These are phyloP conservation scores for Pampus argenteus DNA, from an alignment of 2,797 vertebrate species.

Conservation along the genomic window DNA sequence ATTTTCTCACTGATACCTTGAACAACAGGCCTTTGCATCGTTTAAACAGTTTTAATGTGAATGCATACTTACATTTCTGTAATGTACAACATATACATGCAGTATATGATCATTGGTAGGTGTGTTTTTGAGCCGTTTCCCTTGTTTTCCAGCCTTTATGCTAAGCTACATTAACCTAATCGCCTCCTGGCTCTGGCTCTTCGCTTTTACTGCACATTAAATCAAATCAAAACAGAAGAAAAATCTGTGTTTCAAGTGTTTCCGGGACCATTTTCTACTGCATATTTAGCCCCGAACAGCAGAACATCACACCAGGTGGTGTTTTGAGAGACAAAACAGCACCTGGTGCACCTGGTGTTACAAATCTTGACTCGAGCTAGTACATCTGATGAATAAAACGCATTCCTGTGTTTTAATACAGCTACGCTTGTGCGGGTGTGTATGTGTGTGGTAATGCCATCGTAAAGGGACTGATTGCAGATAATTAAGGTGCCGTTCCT, in stretches of 20 bases:
- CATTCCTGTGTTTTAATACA: neutral
- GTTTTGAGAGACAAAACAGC: conserved; percentile 25
- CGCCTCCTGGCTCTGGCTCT: too few species aligned
- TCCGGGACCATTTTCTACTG: neutral
- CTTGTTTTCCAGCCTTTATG: too few species aligned
- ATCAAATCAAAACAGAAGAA: neutral
- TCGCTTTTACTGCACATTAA: neutral
- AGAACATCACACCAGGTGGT: conserved; percentile 19
- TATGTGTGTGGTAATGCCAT: neutral
- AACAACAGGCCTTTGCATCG: too few species aligned
- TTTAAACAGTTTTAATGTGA: too few species aligned
- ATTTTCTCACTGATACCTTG: too few species aligned
- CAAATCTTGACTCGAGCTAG: conserved; percentile 2
- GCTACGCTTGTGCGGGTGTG: neutral
- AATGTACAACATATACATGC: too few species aligned
- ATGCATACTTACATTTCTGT: too few species aligned
- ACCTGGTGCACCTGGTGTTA: conserved; percentile 14
- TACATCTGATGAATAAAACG: neutral
- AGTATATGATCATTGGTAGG: too few species aligned
- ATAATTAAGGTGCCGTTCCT: conserved; percentile 6
- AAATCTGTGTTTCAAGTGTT: neutral
- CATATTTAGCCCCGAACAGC: conserved; percentile 22
- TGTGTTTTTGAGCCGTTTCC: too few species aligned
- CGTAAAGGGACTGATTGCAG: conserved; percentile 4
- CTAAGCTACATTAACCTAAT: too few species aligned